Evolutionary conservation across 1,140 invertebrate species (phyloP).

Genomic region (Procambarus virginalis): DNA sequence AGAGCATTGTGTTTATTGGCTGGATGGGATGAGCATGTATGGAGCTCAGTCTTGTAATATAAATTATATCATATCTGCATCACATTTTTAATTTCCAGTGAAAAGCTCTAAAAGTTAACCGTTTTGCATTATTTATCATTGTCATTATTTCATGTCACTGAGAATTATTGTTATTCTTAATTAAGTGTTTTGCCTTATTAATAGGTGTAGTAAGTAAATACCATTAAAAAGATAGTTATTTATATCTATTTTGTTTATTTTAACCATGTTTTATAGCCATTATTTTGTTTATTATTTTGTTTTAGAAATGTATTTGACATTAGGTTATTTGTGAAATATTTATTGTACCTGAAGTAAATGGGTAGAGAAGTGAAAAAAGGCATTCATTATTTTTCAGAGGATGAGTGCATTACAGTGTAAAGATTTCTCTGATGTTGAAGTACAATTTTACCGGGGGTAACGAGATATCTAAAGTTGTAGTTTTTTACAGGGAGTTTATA

Average conservation of each 20-base stretch:
- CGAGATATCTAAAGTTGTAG: conserved; percentile 11
- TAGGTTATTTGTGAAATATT: neutral
- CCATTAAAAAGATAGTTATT: neutral
- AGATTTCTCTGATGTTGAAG: neutral
- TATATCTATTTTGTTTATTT: neutral
- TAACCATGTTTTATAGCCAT: neutral
- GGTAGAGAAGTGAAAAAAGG: neutral
- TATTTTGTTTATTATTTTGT: neutral
- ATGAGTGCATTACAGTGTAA: neutral
- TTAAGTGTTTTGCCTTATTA: neutral
- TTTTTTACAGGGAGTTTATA: neutral
- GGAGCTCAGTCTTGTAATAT: too few relatives aligned
- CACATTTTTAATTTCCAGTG: neutral
- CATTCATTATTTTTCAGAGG: neutral
- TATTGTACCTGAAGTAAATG: neutral
- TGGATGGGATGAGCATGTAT: too few relatives aligned
- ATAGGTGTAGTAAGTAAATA: neutral
- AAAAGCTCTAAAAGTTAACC: neutral
- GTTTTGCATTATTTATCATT: neutral
- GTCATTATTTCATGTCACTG: neutral
- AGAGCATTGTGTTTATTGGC: too few relatives aligned
- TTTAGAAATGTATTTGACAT: neutral
- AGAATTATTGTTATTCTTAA: neutral
- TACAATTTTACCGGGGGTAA: neutral
- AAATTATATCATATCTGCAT: neutral